Evolutionary conservation across 1,140 invertebrate genomes (phyloP), one percentile per base, ranked within the genome.

Genomic region (Ylistrum balloti): DNA sequence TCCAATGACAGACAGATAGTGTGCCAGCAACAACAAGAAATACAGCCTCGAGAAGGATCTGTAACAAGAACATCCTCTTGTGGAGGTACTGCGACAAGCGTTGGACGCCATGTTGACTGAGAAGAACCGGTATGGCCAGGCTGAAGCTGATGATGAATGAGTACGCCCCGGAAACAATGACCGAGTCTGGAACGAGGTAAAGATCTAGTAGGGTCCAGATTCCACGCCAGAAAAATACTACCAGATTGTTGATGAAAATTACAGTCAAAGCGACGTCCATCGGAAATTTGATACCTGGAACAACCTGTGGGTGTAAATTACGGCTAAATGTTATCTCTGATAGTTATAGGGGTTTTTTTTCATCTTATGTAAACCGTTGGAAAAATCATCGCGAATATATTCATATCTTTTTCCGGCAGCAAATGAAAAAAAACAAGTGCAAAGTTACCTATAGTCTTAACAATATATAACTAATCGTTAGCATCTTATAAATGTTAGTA

Each of bases 161-260:
- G 56, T 74, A 74, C 0, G 56, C 56, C 28, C 56, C 56, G 56
- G 56, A 74, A 28, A 74, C 56, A n/a, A 1, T 74, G 22, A 74
- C 28, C 2, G 56, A 74, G 22, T 74, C 56, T n/a, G 56, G 56
- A 9, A 74, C 22, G n/a, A 74, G 56, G n/a, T 28, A 74, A 17
- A 74, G 56, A 74, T 74, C 56, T 74, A 74, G 56, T 28, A 74
- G n/a, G 7, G 56, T 28, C 56, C 56, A 74, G 56, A n/a, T 17
- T n/a, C 56, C 56, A 1, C 56, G 56, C 56, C 56, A 74, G n/a
- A 74, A 74, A 17, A 74, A n/a, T 74, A 74, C 56, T n/a, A 74
- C 56, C n/a, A 74, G 3, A n/a, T 74, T 74, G 17, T 74, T 74
- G n/a, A 74, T 74, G 22, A n/a, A n/a, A 74, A 74, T 28, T 5